A percentile compares a stretch with the other conserved stretches of the same genome.
Conservation (phyloP, 2,888 invertebrate species). For the Trichacis sp. region DNA sequence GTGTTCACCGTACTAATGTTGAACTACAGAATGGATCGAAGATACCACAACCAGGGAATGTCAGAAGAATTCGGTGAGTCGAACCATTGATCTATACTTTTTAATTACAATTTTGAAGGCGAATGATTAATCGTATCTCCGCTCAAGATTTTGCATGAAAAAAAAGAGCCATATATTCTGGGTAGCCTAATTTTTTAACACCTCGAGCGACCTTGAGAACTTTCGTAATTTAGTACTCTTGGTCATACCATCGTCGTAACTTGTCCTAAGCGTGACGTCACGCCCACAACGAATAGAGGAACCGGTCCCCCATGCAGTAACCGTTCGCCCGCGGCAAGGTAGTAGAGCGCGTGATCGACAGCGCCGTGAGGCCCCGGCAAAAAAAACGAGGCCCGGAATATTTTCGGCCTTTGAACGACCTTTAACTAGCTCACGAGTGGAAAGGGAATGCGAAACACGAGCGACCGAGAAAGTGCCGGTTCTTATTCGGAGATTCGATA, state of each 20-base stretch:
- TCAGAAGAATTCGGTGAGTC: too few species aligned
- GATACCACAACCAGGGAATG: too few species aligned
- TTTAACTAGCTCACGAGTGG: slow-evolving; percentile 28
- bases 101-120: too few species aligned
- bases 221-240: slow-evolving; percentile 56
- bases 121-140: too few species aligned
- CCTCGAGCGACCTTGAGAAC: slow-evolving; percentile 48
- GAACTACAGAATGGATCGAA: too few species aligned
- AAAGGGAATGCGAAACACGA: neutral
- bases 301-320: slow-evolving; percentile 37
- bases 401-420: slow-evolving; percentile 16
- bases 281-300: slow-evolving; percentile 52
- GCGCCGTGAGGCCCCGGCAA: slow-evolving; percentile 26
- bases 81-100: too few species aligned
- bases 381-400: neutral
- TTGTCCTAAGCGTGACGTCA: slow-evolving; percentile 63
- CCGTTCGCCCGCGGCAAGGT: slow-evolving; percentile 56
- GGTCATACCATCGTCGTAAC: slow-evolving; percentile 47
- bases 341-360: slow-evolving; percentile 38
- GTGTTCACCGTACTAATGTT: too few species aligned
- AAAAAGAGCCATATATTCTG: too few species aligned
- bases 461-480: neutral
- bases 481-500: neutral
- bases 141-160: too few species aligned
- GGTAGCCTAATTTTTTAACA: too few species aligned